Conservation (phyloP, 2,888 invertebrate genomes). For the Acronicta leporina region DNA sequence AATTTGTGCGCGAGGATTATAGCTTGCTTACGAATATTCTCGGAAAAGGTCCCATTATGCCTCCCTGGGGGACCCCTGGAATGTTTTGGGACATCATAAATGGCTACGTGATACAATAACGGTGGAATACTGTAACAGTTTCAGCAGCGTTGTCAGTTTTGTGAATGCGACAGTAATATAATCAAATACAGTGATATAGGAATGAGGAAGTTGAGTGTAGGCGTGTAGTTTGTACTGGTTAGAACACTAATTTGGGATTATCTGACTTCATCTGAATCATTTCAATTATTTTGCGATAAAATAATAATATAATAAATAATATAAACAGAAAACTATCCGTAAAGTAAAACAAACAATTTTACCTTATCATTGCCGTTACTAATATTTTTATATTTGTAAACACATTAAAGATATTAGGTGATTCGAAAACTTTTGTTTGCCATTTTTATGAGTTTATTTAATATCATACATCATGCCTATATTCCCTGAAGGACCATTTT, state of each 20-base stretch:
- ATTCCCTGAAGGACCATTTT: too few species aligned
- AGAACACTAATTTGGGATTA: background rate
- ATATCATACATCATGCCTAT: too few species aligned
- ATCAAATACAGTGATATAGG: slow-evolving; percentile 13
- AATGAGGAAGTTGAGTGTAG: slow-evolving; percentile 4
- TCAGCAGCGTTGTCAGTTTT: slow-evolving; percentile 22
- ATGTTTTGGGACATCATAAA: slow-evolving; percentile 54
- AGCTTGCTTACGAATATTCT: slow-evolving; percentile 46
- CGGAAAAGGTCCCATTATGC: slow-evolving; percentile 49
- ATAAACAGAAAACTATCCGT: too few species aligned
- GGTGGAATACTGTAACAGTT: slow-evolving; percentile 31
- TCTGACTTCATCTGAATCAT: too few species aligned
- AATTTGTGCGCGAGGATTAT: slow-evolving; percentile 43
- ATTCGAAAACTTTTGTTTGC: background rate
- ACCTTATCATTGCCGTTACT: too few species aligned
- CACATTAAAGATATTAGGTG: background rate
- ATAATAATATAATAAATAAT: too few species aligned
- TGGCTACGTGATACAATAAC: slow-evolving; percentile 51
- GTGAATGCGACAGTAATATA: slow-evolving; percentile 7
- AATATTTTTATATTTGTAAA: too few species aligned
- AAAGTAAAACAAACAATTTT: too few species aligned
- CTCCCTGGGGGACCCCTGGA: slow-evolving; percentile 29
- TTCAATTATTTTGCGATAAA: too few species aligned
- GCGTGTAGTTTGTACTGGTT: background rate
- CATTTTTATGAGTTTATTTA: background rate